Percentiles rank a stretch among this genome's conserved stretches.
Conservation (phyloP, 2,113 vertebrate genomes). For the Sminthopsis crassicaudata region DNA sequence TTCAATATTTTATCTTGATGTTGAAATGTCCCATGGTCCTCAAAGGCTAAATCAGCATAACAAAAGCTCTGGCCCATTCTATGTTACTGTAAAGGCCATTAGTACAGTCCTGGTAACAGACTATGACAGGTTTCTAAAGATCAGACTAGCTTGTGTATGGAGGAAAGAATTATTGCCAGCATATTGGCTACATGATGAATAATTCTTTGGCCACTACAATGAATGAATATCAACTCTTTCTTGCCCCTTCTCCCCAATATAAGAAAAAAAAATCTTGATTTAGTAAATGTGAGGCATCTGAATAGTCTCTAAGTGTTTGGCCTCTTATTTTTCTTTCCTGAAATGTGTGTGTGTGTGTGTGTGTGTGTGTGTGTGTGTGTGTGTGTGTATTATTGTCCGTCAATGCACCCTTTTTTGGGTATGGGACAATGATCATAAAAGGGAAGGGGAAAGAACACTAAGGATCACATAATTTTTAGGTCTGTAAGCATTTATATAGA, state of each 20-base stretch:
- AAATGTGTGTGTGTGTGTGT: too few species aligned
- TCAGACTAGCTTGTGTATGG: neutral
- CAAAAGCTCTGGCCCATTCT: neutral
- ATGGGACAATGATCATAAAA: neutral
- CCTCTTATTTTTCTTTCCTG: neutral
- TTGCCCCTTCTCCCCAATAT: rapidly evolving
- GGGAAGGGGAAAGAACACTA: neutral
- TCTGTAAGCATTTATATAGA: neutral
- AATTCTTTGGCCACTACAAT: neutral
- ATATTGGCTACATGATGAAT: neutral
- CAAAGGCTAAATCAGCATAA: neutral
- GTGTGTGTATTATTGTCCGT: too few species aligned
- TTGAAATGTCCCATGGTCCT: neutral
- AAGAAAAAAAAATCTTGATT: neutral
- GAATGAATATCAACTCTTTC: neutral
- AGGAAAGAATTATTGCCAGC: neutral
- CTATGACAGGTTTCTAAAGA: neutral
- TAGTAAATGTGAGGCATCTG: neutral
- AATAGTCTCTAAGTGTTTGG: neutral
- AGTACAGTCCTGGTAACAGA: neutral
- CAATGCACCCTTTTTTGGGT: neutral
- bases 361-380: too few species aligned
- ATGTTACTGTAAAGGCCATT: neutral
- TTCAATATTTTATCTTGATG: neutral
- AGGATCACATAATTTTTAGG: neutral